Evolutionary conservation across 2,888 invertebrate genomes (phyloP), one percentile per base, ranked within the genome.

Genomic region (Uloborus plumipes): DNA sequence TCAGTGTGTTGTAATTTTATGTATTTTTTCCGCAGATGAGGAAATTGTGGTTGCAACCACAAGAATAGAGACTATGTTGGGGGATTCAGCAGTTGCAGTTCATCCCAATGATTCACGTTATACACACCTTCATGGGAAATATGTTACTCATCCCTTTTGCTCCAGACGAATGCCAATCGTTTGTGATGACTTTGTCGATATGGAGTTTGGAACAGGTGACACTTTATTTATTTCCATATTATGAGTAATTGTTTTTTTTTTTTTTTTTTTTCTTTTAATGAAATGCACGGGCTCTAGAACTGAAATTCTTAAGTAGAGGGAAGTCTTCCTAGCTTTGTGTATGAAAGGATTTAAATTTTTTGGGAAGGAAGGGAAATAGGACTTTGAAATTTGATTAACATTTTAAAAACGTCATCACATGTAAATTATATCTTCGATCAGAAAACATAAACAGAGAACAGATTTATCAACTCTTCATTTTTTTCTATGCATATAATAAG

Each of bases 31-130:
- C 85, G 77, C 67, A 86, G 86, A 86, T 58, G 96, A 96, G 67
- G 96, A 95, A 90, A 91, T 98, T 58, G 91, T 96, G 74, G 98
- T 99, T 39, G 97, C 99, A 0, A 99, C 99, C 1, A 99, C 99
- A 0, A 94, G 99, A 87, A 93, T 98, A 39, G 99, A 99, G 91
- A 99, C 99, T 0, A 98, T 99, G 96, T 90, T 99, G 15, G 92
- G 99, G 1, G 99, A 99, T 89, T 95, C 96, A 0, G 99, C 97
- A 0, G 94, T 99, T 1, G 99, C 99, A n/a, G 98, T 99, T 0
- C 95, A 99, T 90, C 99, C 99, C 0, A 91, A 94, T 1, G 98
- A 99, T 86, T 87, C 87, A n/a, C 92, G 99, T 87, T 99, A 98
- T 88, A 92, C 92, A 79, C 92, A 93, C 87, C 90, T 97, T 67